Base-by-base conservation (phyloP, 1,140 invertebrate species). In the Drosophila carrolli region DNA sequence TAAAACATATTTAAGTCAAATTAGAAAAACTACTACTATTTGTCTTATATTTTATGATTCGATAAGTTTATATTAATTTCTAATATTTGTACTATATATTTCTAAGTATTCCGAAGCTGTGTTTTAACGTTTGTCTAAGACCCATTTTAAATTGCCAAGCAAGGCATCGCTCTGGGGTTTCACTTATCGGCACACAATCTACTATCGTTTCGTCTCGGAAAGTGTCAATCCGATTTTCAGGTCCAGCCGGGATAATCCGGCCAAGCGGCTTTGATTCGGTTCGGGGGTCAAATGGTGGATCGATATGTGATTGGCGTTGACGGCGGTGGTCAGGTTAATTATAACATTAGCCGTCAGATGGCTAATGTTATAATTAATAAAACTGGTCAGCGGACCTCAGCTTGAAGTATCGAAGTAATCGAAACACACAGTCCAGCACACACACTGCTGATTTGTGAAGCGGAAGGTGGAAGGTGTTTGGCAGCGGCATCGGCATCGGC, bases 381-480 rank as follows among this genome's bases (percentile, higher is more conserved):
- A 83, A 88, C 83, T 88, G 83, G 82, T 88, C 79, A 88, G 58
- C 63, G 75, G 40, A 14, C 4, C 32, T 38, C 10, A 37, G 32
- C 62, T 48, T 13, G 7, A 14, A 27, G 27, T 32, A 66, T 67
- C 61, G 50, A 9, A 70, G 67, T 57, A 70, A 57, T 57, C 51
- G 51, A 78, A 55, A 58, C 60, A 51, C 46, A 62, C 75, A 60
- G 38, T 54, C 67, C 58, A 16, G 46, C 61, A 54, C 46, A 44
- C 77, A 81, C 74, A 75, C 47, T 50, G 82, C 68, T 86, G 81
- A 86, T 85, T 86, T 76, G 79, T 86, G 83, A 90, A 88, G 84
- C 84, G 84, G 84, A 88, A 88, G 84, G 84, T 88, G 84, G 84
- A 88, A 88, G 84, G 84, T 88, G 84, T 88, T 84, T 59, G 84